Percentiles rank a stretch among this genome's conserved stretches.
Evolutionary conservation across 2,888 invertebrate genomes (phyloP).

Genomic region (Drosophila melanosoma): DNA sequence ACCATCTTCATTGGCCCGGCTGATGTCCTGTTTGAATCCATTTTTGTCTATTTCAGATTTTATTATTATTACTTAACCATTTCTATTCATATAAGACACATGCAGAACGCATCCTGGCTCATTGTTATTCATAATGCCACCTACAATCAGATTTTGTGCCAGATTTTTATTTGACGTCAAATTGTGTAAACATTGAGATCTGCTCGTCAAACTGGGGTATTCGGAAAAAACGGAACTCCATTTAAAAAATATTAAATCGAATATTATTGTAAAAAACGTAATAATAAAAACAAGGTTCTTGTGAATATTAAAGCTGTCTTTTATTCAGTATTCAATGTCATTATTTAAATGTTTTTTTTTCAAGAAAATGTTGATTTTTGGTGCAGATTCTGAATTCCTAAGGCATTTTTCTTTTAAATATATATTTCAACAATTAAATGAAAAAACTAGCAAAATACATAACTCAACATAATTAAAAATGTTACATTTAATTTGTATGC

Average conservation of each 20-base stretch:
- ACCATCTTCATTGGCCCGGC: neutral
- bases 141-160: slow-evolving; percentile 60
- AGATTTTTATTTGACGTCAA: slow-evolving; percentile 50
- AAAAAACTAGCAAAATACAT: neutral
- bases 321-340: neutral
- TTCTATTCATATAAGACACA: neutral
- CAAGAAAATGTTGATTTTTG: neutral
- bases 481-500: neutral
- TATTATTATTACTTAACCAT: slow-evolving; percentile 42
- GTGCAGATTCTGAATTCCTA: neutral
- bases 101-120: slow-evolving; percentile 36
- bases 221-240: neutral
- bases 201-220: neutral
- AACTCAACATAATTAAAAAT: neutral
- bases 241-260: neutral
- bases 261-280: neutral
- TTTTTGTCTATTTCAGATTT: slow-evolving; percentile 38
- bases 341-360: neutral
- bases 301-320: neutral
- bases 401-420: neutral
- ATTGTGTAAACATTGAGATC: neutral
- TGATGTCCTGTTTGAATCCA: slow-evolving; percentile 48
- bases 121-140: slow-evolving; percentile 73
- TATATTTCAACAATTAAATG: neutral
- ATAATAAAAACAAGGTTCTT: neutral